Evolutionary conservation across 2,888 invertebrate genomes (phyloP), one percentile per base, ranked within the genome.

Genomic region (Hydropsyche betteni): DNA sequence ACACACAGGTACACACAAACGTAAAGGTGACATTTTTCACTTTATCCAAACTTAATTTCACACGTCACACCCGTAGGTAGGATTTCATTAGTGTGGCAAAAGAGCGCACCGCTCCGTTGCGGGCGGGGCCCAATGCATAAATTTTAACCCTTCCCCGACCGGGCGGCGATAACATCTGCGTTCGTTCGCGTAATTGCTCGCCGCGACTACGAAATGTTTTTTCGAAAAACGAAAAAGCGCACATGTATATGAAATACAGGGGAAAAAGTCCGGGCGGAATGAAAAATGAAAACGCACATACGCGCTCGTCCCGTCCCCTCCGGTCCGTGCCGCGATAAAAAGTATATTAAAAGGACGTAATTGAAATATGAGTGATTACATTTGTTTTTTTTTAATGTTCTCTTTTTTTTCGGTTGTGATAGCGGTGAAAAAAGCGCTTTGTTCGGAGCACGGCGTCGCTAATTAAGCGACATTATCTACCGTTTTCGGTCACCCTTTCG

Each of bases 291-390:
- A 44, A 44, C 44, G 44, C 44, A 44, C 44, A 44, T 44, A 44
- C 44, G 44, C 44, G 10, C 3, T 4, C 44, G 33, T 16, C 61
- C 7, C 34, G 61, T 33, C 61, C 61, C 61, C 34, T 72, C 52
- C 61, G 44, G 44, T 36, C 38, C 16, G 38, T 34, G 55, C 24
- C 12, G 24, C 44, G 58, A 61, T 72, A 61, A 72, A 55, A 72
- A 70, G 53, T 53, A 7, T 72, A 72, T 72, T 72, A 72, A 72
- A 75, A 71, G 53, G 58, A 24, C 44, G 58, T 75, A 75, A 75
- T 75, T 75, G 70, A 75, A 75, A 71, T 70, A 61, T 75, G 70
- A 75, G 61, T 53, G 74, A 74, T 74, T 69, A 64, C 61, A 36
- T 55, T 44, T 69, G 74, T 69, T 74, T 69, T 70, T 55, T 70